Conservation (phyloP, 2,888 invertebrate species). For the Tachina fera region DNA sequence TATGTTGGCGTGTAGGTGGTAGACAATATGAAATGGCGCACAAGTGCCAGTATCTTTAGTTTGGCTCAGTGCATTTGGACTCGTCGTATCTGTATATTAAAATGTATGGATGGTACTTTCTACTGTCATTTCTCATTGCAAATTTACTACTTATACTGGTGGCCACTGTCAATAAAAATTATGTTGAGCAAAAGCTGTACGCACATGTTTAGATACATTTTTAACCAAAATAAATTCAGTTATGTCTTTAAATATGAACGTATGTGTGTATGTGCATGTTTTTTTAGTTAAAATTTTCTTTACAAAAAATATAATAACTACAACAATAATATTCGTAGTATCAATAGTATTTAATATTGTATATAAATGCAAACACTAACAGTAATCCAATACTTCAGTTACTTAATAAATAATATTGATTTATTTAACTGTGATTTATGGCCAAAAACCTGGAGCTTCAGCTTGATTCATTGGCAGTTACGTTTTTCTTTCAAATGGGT, state of each 20-base stretch:
- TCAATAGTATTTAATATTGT: not conserved
- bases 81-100: not conserved
- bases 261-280: not conserved
- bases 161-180: constrained; percentile 19
- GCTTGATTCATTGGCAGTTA: not conserved
- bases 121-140: constrained; percentile 53
- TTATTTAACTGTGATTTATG: constrained; percentile 66
- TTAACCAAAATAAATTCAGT: constrained; percentile 5
- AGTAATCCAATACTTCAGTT: constrained; percentile 7
- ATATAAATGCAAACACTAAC: not conserved
- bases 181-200: constrained; percentile 17
- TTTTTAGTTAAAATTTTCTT: not conserved
- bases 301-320: not conserved
- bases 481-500: constrained; percentile 15
- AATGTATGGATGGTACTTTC: constrained; percentile 26
- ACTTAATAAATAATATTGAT: constrained; percentile 61
- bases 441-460: constrained; percentile 24
- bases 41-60: constrained; percentile 37
- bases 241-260: constrained; percentile 10
- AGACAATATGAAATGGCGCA: not conserved
- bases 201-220: constrained; percentile 13
- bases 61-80: constrained; percentile 11
- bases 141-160: constrained; percentile 45
- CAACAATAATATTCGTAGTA: not conserved
- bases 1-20: not conserved